phyloP scores from a whole-genome alignment of 1,140 invertebrate species.

The Hirudo medicinalis region DNA sequence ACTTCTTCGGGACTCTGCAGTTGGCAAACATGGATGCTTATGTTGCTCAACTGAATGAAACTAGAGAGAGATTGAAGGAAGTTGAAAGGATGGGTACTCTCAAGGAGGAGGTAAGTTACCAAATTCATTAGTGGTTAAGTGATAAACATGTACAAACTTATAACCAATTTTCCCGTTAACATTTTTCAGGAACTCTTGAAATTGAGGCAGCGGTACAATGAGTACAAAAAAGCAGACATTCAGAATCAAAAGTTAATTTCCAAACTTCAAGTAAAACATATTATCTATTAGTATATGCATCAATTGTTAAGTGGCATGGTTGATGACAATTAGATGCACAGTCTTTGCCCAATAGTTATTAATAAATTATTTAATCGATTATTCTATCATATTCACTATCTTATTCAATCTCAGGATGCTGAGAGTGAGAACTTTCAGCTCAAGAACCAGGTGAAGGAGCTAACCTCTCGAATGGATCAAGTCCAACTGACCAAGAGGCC shows the following conservation, averaged over 20 bases:
- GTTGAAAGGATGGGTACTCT: background rate
- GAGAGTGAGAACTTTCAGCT: slow-evolving; percentile 62
- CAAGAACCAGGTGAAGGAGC: slow-evolving; percentile 55
- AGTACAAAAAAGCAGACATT: background rate
- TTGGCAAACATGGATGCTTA: slow-evolving; percentile 2
- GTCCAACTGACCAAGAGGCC: slow-evolving; percentile 65
- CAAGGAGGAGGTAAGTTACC: slow-evolving; percentile 18
- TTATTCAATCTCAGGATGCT: slow-evolving; percentile 42
- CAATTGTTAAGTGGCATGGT: too few species aligned
- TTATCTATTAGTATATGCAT: too few species aligned
- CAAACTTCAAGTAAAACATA: background rate
- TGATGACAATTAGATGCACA: too few species aligned
- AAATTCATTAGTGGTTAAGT: slow-evolving; percentile 5
- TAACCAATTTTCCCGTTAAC: slow-evolving; percentile 7
- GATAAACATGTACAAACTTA: too few species aligned
- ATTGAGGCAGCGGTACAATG: background rate
- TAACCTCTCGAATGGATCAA: slow-evolving; percentile 69
- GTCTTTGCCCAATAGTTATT: too few species aligned
- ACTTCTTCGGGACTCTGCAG: background rate
- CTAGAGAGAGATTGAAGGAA: slow-evolving; percentile 15
- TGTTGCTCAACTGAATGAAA: slow-evolving; percentile 16
- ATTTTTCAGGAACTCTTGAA: slow-evolving; percentile 19
- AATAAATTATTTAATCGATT: background rate
- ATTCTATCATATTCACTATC: too few species aligned
- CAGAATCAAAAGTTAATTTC: background rate